phyloP scores from a whole-genome alignment of 1,140 invertebrate species.

The Lethrus apterus region DNA sequence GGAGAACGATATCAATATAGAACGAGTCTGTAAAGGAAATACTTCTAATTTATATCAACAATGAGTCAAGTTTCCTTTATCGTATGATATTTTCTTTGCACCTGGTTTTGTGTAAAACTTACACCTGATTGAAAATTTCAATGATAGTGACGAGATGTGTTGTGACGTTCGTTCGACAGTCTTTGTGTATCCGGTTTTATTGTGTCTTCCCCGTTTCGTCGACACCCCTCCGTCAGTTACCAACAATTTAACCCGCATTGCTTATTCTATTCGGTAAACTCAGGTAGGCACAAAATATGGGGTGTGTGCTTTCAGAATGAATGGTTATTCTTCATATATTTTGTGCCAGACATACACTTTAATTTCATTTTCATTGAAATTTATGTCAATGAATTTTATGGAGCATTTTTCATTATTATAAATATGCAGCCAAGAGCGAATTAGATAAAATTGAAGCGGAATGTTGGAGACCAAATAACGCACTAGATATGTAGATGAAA shows the following conservation, averaged over 20 bases:
- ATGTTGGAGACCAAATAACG: too few relatives aligned
- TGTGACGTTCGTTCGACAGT: conserved; percentile 20
- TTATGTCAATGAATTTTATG: too few relatives aligned
- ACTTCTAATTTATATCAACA: conserved; percentile 13
- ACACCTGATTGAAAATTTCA: conserved; percentile 19
- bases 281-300: conserved; percentile 14
- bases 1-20: conserved; percentile 8
- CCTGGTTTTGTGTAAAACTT: too few relatives aligned
- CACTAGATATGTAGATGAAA: too few relatives aligned
- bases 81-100: too few relatives aligned
- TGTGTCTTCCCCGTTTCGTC: conserved; percentile 11
- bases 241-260: conserved; percentile 16
- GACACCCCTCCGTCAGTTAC: conserved; percentile 10
- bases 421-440: too few relatives aligned
- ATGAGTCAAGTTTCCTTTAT: conserved; percentile 7
- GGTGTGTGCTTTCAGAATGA: not conserved
- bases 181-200: conserved; percentile 19
- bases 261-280: conserved; percentile 13
- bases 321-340: not conserved
- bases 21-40: too few relatives aligned
- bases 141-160: conserved; percentile 15
- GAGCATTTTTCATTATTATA: too few relatives aligned
- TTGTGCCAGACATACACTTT: not conserved
- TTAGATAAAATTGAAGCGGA: too few relatives aligned
- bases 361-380: conserved; percentile 1